These are phyloP conservation scores for Gandaritis pyraliata DNA, from an alignment of 2,888 invertebrate genomes.

Conservation along the genomic window DNA sequence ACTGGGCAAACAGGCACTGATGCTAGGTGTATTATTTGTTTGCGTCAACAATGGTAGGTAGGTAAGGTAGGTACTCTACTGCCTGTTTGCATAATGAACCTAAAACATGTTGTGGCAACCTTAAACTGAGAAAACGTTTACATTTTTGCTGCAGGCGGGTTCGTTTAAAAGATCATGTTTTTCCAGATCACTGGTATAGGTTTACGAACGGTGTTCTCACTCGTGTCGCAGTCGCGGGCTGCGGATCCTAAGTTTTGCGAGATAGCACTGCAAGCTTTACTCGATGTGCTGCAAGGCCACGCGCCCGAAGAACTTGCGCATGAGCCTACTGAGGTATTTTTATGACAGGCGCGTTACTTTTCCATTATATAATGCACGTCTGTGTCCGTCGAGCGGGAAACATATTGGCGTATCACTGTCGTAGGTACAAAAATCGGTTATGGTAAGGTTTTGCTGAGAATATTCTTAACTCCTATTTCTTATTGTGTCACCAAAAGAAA, in stretches of 20 bases:
- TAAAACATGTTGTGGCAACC: not conserved
- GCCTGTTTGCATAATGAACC: not conserved
- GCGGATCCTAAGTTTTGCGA: conserved; percentile 94
- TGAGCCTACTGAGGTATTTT: conserved; percentile 89
- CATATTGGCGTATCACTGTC: conserved; percentile 33
- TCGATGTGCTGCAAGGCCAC: conserved; percentile 96
- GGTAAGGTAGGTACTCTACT: too few species aligned
- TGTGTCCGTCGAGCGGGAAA: conserved; percentile 31
- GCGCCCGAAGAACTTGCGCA: conserved; percentile 92
- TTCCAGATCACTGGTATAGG: conserved; percentile 91
- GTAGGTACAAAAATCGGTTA: not conserved
- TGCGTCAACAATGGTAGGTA: not conserved
- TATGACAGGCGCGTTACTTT: conserved; percentile 39
- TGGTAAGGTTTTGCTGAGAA: conserved; percentile 5
- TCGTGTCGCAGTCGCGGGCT: conserved; percentile 93
- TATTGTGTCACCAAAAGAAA: too few species aligned
- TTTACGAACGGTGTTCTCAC: conserved; percentile 93
- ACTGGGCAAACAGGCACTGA: not conserved
- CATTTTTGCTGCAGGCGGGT: not conserved
- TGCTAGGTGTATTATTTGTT: not conserved
- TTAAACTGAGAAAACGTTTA: not conserved
- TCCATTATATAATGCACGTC: conserved; percentile 32
- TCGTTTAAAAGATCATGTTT: conserved; percentile 5
- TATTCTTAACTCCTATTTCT: not conserved
- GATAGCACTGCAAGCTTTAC: conserved; percentile 92